Base-by-base conservation (phyloP, 2,797 vertebrate species). In the Sciurus vulgaris region DNA sequence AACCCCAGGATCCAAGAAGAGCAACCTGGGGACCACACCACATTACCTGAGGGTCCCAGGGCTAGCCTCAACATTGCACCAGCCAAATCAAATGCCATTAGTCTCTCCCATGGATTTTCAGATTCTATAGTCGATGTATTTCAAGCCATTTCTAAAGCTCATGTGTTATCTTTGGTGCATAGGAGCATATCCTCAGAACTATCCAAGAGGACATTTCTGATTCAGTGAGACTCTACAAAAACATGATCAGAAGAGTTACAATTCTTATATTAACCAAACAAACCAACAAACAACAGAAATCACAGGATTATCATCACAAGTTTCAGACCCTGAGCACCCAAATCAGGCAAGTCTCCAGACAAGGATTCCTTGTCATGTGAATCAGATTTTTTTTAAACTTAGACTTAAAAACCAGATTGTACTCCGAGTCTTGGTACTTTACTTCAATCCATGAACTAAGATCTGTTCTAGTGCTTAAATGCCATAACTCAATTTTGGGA, bases 121-220 rank as follows among this genome's bases (percentile, higher is more conserved):
- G 70, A 83, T 79, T 84, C 35, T 54, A 3, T 24, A 69, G 18
- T 77, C 18, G 65, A 18, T 41, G 35, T 35, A 67, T 69, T 90
- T 81, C 72, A 76, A 85, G 82, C 11, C 18, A 85, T 91, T 87
- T 44, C 76, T 72, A 44, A 91, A 84, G 26, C 44, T 70, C 49
- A 93, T 54, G 74, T 72, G 24, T 44, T 95, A 35, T 17, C 10
- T 95, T 89, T 76, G 51, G 18, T 73, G 20, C 8, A 61, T 63
- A 93, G 33, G 13, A 91, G 24, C 20, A 83, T 38, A 20, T 47
- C 72, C 59, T 91, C 5, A 74, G 51, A 85, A 41, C 26, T 13
- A 54, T 13, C n/a, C 82, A 77, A 63, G 20, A 83, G 44, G 69
- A 67, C 13, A 51, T 69, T 76, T 70, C 47, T 89, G n/a, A 82